Conservation (phyloP, 2,797 vertebrate species). For the Spinus pinus region DNA sequence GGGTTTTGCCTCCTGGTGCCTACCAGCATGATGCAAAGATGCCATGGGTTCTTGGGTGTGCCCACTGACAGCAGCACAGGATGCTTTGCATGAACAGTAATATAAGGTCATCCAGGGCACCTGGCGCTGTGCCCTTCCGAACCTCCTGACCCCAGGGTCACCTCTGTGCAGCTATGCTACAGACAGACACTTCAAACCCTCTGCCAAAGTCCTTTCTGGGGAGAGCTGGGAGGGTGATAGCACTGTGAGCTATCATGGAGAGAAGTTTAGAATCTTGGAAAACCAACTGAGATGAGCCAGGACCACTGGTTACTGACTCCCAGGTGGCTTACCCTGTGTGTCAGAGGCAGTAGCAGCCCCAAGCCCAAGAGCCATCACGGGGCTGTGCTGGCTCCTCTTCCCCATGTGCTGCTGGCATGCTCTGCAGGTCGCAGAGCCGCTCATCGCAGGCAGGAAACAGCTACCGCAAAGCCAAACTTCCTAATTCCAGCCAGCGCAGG, state of each 20-base stretch:
- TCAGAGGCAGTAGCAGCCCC: not conserved
- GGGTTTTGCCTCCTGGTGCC: not conserved
- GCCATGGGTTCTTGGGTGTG: not conserved
- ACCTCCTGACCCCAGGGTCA: not conserved
- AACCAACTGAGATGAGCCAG: not conserved
- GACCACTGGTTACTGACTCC: not conserved
- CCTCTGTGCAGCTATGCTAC: rapidly evolving
- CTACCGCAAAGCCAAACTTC: not conserved
- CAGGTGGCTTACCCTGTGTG: not conserved
- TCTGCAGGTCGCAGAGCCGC: not conserved
- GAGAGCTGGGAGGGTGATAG: not conserved
- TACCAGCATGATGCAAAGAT: not conserved
- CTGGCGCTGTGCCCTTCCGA: not conserved
- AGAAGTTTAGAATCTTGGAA: not conserved
- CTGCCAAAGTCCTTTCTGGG: not conserved
- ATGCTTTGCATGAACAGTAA: not conserved
- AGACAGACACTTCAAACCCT: not conserved
- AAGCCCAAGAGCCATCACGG: rapidly evolving
- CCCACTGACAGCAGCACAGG: not conserved
- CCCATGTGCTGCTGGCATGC: not conserved
- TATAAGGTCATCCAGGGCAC: not conserved
- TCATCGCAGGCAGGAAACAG: not conserved
- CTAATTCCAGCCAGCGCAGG: not conserved
- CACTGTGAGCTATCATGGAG: not conserved
- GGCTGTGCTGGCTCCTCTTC: not conserved